A percentile compares a stretch with the other conserved stretches of the same genome.
Conservation (phyloP, 2,113 vertebrate genomes). For the Neolamprologus sp. region DNA sequence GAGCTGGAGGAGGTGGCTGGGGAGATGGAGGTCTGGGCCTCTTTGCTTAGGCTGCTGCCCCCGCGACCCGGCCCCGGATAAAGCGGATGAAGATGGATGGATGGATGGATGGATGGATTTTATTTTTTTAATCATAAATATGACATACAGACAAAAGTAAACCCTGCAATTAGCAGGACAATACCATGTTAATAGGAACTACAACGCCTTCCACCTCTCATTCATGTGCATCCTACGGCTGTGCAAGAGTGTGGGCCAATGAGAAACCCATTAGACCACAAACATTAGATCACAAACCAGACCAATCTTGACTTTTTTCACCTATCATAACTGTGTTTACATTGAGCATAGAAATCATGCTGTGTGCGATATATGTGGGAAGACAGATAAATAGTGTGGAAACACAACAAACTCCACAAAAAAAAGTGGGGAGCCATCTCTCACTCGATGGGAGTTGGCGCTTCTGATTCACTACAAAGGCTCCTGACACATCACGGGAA, state of each 20-base stretch:
- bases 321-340: background rate
- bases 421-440: background rate
- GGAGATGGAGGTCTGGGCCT: too few relatives aligned
- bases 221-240: background rate
- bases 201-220: background rate
- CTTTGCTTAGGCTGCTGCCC: too few relatives aligned
- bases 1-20: too few relatives aligned
- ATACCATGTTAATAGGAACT: background rate
- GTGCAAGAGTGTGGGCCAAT: background rate
- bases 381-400: background rate
- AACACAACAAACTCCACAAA: background rate
- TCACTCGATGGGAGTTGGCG: background rate
- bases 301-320: background rate
- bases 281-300: background rate
- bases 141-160: background rate
- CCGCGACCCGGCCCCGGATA: too few relatives aligned
- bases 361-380: background rate
- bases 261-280: background rate
- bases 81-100: too few relatives aligned
- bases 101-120: too few relatives aligned
- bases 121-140: background rate
- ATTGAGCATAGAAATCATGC: background rate
- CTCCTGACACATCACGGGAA: background rate
- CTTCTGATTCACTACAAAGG: background rate
- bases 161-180: background rate